phyloP scores from a whole-genome alignment of 1,140 invertebrate species.

The Drosophila oshimai region DNA sequence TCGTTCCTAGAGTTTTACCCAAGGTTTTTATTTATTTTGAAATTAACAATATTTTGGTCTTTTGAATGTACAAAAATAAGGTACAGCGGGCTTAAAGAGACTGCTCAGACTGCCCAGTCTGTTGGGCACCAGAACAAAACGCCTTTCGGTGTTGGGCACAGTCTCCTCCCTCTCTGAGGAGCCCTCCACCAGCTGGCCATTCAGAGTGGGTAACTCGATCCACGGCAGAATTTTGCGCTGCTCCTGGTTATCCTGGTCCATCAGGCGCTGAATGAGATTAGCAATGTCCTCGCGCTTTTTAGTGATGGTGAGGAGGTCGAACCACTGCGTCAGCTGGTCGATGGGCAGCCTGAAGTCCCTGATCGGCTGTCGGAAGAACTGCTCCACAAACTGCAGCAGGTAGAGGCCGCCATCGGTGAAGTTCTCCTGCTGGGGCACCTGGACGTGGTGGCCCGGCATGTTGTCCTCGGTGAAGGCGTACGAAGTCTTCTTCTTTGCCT shows the following conservation, averaged over 20 bases:
- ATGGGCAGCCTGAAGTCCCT: slow-evolving; percentile 89
- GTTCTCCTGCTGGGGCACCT: slow-evolving; percentile 98
- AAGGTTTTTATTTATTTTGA: too few relatives aligned
- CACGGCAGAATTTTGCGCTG: slow-evolving; percentile 85
- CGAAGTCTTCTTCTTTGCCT: slow-evolving; percentile 86
- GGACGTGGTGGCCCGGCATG: slow-evolving; percentile 92
- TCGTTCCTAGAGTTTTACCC: too few relatives aligned
- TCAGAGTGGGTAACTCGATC: slow-evolving; percentile 86
- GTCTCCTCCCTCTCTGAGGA: too few relatives aligned
- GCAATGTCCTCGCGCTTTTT: slow-evolving; percentile 91
- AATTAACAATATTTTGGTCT: too few relatives aligned
- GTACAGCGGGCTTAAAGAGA: too few relatives aligned
- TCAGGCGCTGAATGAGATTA: slow-evolving; percentile 87
- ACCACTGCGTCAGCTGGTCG: slow-evolving; percentile 90
- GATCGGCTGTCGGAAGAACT: slow-evolving; percentile 94
- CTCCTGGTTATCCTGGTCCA: slow-evolving; percentile 85
- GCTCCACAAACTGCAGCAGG: slow-evolving; percentile 97
- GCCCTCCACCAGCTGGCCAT: slow-evolving; percentile 84
- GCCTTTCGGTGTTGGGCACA: too few relatives aligned
- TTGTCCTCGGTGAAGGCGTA: slow-evolving; percentile 89
- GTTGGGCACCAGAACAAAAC: too few relatives aligned
- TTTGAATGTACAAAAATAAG: too few relatives aligned
- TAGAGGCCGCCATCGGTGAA: slow-evolving; percentile 98
- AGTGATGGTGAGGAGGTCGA: slow-evolving; percentile 90
- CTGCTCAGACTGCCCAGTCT: too few relatives aligned